A percentile compares a stretch with the other conserved stretches of the same genome.
These are phyloP conservation scores for Sebastes hopkinsi DNA, from an alignment of 2,797 vertebrate species.

Conservation along the genomic window DNA sequence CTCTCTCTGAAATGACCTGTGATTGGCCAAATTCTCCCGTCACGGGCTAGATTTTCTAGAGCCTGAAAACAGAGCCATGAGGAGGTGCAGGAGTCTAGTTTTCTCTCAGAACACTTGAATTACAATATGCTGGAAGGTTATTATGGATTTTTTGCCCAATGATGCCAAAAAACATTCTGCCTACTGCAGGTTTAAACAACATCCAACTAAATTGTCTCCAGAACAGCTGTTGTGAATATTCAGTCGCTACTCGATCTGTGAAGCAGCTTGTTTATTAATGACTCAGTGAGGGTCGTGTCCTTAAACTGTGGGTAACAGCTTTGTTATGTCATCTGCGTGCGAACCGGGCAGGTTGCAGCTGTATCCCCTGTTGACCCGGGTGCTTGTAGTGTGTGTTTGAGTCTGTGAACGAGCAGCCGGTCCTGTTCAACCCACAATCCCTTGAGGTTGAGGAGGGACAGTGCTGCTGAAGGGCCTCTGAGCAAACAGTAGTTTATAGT, in stretches of 20 bases:
- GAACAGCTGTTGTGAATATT: background rate
- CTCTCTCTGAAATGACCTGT: no score
- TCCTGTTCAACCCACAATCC: background rate
- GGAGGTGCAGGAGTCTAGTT: no score
- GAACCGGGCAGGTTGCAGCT: constrained; percentile 27
- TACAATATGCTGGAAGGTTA: no score
- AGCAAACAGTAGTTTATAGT: background rate
- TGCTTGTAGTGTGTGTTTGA: constrained; percentile 19
- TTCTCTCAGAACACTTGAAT: no score
- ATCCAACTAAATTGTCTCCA: background rate
- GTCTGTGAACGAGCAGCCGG: constrained; percentile 17
- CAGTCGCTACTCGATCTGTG: background rate
- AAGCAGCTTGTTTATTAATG: constrained; percentile 42
- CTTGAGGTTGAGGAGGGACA: background rate
- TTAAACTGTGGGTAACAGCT: constrained; percentile 33
- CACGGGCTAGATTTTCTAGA: no score
- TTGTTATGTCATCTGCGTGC: constrained; percentile 42
- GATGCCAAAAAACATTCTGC: no score
- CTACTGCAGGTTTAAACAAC: background rate
- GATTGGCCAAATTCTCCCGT: no score
- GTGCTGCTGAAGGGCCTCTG: constrained; percentile 16
- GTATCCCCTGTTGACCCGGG: constrained; percentile 36
- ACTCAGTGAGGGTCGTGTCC: constrained; percentile 31
- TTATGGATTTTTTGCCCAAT: no score
- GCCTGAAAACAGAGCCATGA: no score